Base-by-base conservation (phyloP, 2,797 vertebrate species). In the Gadopsis bispinosus region DNA sequence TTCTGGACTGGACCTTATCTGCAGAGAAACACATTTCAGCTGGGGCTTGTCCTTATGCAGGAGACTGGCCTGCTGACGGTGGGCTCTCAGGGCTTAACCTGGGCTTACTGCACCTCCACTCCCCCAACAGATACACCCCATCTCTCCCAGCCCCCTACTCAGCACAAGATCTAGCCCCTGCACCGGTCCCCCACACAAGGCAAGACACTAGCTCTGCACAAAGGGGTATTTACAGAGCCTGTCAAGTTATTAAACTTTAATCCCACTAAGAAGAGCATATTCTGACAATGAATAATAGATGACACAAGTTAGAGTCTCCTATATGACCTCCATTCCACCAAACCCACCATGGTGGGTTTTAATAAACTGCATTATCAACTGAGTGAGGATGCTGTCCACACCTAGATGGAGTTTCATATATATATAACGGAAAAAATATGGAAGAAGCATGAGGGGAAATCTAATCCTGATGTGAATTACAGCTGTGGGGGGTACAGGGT, bases 221-320 rank as follows among this genome's bases (percentile, higher is more conserved):
- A 92, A 92, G 78, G 83, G 80, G 78, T 95, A 94, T 95, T 95
- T 95, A 95, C 94, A 88, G 88, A 93, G 92, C 83, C 88, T 81
- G 91, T 91, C 89, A 84, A 95, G 92, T 95, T 96, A 96, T 96
- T 96, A 95, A 96, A 96, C 90, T 96, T 95, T 95, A 96, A 96
- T 95, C 94, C 94, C 80, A 88, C 88, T 88, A 95, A 94, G 94
- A 95, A 95, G 91, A 94, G 93, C 93, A 94, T 94, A 95, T 94
- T 95, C 92, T 89, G 85, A 90, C 88, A 88, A 94, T 96, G 94
- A 96, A 96, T 96, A 95, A 95, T 95, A 95, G 91, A 95, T 95
- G 95, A 94, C 92, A 91, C 76, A 91, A 93, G 93, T 95, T 91
- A 89, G 89, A 88, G 89, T 92, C 88, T 92, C 90, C 88, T 85